Percentiles rank a stretch among this genome's conserved stretches.
Conservation (phyloP, 92 coral and sea anemone species). For the Actinostola sp. region DNA sequence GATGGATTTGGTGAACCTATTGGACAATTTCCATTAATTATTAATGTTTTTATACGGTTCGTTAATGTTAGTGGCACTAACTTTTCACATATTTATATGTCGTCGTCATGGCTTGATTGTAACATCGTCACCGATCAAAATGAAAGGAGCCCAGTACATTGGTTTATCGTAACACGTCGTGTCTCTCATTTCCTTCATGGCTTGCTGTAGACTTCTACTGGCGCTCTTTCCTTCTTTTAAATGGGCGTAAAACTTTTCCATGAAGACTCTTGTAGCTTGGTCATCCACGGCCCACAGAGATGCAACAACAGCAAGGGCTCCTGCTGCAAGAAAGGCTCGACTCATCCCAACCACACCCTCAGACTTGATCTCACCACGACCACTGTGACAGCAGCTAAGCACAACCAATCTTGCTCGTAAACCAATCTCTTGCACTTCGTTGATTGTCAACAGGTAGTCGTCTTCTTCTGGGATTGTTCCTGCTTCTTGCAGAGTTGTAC, state of each 20-base stretch:
- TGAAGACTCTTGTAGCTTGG: constrained; percentile 25
- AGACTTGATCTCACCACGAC: constrained; percentile 31
- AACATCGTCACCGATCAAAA: constrained; percentile 28
- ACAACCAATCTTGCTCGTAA: constrained; percentile 19
- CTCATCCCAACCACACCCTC: constrained; percentile 28
- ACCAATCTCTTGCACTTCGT: constrained; percentile 28
- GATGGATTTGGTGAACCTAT: too few relatives aligned
- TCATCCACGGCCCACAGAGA: constrained; percentile 46
- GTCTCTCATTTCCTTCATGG: constrained; percentile 25
- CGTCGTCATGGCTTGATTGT: constrained; percentile 5
- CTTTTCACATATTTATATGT: not conserved
- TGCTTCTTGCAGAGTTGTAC: not conserved
- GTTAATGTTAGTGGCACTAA: not conserved
- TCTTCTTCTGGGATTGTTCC: constrained; percentile 23
- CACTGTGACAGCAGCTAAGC: constrained; percentile 33
- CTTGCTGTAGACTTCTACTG: constrained; percentile 25
- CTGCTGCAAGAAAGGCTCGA: constrained; percentile 33
- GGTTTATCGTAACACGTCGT: not conserved
- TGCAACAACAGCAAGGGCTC: constrained; percentile 40
- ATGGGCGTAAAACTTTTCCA: constrained; percentile 23
- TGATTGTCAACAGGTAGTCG: constrained; percentile 31
- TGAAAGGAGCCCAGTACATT: constrained; percentile 30
- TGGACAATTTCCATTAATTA: not conserved
- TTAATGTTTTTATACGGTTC: not conserved
- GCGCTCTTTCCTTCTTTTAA: constrained; percentile 28